Percentiles rank a stretch among this genome's conserved stretches.
Evolutionary conservation across 2,113 vertebrate species (phyloP).

Genomic region (Anser brachyrhynchus): DNA sequence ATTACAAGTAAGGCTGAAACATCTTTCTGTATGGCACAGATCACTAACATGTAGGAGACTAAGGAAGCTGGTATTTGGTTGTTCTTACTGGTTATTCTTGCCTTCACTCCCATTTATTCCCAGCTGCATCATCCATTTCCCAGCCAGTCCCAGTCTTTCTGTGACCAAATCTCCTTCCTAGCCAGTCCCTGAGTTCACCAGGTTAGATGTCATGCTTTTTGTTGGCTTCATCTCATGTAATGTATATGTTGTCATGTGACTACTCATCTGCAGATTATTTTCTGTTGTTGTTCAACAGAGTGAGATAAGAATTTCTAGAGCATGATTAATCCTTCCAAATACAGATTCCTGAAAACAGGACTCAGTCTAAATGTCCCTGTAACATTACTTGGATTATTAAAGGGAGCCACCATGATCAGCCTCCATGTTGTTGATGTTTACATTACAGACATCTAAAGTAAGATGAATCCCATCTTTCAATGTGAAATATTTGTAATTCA

Average conservation of each 20-base stretch:
- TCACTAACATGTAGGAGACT: background rate
- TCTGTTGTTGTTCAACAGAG: background rate
- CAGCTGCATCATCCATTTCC: background rate
- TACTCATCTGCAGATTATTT: background rate
- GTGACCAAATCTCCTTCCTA: background rate
- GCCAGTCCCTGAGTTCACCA: background rate
- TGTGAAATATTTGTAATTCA: background rate
- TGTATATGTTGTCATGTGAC: background rate
- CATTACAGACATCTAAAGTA: background rate
- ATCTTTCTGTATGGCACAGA: background rate
- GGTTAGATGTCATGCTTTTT: background rate
- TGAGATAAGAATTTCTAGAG: background rate
- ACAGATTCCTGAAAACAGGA: background rate
- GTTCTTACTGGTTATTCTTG: background rate
- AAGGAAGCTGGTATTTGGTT: background rate
- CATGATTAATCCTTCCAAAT: background rate
- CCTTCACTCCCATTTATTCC: background rate
- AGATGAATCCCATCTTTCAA: background rate
- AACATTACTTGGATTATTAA: background rate
- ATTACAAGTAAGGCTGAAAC: background rate
- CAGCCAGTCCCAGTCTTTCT: background rate
- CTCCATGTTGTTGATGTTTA: background rate
- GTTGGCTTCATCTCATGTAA: background rate
- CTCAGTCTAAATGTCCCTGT: background rate
- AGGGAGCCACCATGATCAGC: background rate